Evolutionary conservation across 2,888 invertebrate genomes (phyloP).

Genomic region (Eilema depressum): DNA sequence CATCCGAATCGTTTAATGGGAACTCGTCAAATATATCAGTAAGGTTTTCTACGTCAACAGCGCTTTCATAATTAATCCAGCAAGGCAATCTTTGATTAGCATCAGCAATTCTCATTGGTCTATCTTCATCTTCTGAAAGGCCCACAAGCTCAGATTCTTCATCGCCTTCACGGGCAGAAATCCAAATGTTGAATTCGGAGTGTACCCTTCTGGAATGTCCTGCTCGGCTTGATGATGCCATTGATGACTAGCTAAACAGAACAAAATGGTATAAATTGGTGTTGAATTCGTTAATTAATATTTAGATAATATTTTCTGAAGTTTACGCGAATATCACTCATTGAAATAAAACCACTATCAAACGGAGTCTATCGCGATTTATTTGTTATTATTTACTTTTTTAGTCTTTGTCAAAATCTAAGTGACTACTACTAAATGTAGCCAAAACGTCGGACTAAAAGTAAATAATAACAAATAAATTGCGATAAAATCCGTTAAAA

Average conservation of each 20-base stretch:
- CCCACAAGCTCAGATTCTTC: background rate
- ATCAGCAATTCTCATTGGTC: background rate
- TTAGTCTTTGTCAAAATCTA: no score
- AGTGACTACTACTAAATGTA: no score
- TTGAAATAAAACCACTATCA: no score
- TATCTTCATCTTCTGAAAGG: background rate
- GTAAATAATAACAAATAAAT: no score
- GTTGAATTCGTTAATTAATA: no score
- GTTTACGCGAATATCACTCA: no score
- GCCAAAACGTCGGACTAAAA: no score
- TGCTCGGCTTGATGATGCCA: background rate
- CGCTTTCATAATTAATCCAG: background rate
- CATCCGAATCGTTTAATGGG: background rate
- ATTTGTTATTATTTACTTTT: no score
- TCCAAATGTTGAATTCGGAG: background rate
- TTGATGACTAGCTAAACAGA: background rate
- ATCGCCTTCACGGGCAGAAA: background rate
- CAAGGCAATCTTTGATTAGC: background rate
- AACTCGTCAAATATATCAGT: background rate
- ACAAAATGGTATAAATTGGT: background rate
- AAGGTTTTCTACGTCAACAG: background rate
- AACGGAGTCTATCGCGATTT: no score
- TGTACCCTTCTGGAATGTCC: background rate
- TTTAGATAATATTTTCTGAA: no score
- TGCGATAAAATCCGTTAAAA: no score